These are phyloP conservation scores for Sander lucioperca DNA, from an alignment of 2,113 vertebrate species.

Conservation along the genomic window DNA sequence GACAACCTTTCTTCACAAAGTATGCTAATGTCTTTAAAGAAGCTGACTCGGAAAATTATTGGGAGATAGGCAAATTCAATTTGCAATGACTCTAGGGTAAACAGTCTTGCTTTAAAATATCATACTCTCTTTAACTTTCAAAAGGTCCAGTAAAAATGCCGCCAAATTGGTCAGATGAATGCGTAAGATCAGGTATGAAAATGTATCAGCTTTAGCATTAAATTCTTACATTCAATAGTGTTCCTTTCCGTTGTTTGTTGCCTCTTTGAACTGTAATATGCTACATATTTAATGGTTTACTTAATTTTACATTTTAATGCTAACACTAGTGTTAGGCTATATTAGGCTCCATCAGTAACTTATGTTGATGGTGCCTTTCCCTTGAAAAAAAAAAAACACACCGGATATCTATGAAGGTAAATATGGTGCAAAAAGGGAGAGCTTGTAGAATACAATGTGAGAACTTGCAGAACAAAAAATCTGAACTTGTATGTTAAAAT, in stretches of 20 bases:
- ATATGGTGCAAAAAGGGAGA: too few species aligned
- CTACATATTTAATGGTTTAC: neutral
- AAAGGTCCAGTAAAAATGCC: neutral
- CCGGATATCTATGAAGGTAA: too few species aligned
- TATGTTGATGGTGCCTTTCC: neutral
- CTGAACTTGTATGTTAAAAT: too few species aligned
- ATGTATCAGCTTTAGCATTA: constrained; percentile 29
- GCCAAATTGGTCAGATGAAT: neutral
- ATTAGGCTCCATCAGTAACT: too few species aligned
- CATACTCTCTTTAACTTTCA: neutral
- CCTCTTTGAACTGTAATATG: neutral
- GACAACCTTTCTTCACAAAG: too few species aligned
- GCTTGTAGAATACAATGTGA: too few species aligned
- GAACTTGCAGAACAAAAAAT: too few species aligned
- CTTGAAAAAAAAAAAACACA: constrained; percentile 11
- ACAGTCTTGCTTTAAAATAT: neutral
- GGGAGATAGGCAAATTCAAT: neutral
- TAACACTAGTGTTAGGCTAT: neutral
- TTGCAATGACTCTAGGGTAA: neutral
- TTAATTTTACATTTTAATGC: neutral
- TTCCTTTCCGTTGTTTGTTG: neutral
- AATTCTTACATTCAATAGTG: neutral
- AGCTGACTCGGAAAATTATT: neutral
- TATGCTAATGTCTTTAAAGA: neutral
- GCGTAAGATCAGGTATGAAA: neutral